Evolutionary conservation across 2,888 invertebrate species (phyloP), one percentile per base, ranked within the genome.

Genomic region (Lutraria lutraria): DNA sequence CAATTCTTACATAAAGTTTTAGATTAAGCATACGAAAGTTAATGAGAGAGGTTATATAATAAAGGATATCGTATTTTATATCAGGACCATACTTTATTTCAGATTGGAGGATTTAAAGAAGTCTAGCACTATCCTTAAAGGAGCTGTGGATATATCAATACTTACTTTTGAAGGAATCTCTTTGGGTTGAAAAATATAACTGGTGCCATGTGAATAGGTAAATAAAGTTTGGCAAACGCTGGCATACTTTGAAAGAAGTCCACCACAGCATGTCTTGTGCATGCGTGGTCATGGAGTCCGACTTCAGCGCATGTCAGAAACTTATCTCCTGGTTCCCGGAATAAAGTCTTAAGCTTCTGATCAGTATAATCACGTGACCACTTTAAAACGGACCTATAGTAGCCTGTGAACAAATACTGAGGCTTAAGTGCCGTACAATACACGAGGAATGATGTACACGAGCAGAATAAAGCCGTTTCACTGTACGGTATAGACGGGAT

Each of bases 331-430:
- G 93, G 93, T 43, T 91, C 86, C 80, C 94, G 89, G 92, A 95
- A 95, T 19, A 94, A 63, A 21, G 16, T 76, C 19, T 86, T 81
- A 13, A 95, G 83, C 19, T 89, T 94, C 43, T 91, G 79, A 83
- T 95, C 94, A 0, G 93, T 93, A 86, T 94, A 95, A 87, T 94
- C 94, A 52, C 95, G 90, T 83, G 95, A 94, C 95, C 95, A 95
- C 81, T 94, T 95, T 34, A 95, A 83, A 8, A 95, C 92, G 0
- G 95, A 95, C 43, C 92, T 89, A 89, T 95, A 95, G 86, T 95
- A 95, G 15, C 95, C 94, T 4, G 89, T 89, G 31, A 93, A 92
- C 25, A 95, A 90, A 13, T 94, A 93, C 43, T 93, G 89, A 13
- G 95, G 95, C 53, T 90, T 92, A 0, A 93, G 88, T 16, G 93